Base-by-base conservation (phyloP, 1,140 invertebrate species). In the Hyles euphorbiae region DNA sequence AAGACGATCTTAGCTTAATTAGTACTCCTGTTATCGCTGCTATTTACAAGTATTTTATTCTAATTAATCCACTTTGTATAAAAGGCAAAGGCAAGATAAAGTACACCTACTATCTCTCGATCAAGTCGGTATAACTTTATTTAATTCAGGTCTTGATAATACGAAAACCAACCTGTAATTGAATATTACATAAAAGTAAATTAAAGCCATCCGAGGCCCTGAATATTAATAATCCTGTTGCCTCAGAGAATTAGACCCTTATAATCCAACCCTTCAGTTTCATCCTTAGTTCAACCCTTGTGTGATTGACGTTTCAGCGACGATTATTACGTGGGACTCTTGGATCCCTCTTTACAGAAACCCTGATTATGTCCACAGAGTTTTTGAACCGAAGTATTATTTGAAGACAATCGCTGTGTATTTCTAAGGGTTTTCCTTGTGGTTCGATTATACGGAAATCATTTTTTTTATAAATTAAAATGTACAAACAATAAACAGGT, bases 191-290 rank as follows among this genome's bases (percentile, higher is more conserved):
- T 75, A 77, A 79, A 83, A 79, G 78, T 81, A 74, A 75, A 79
- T 79, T 81, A 74, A 72, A 68, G 64, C 60, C 66, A 79, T 76
- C 68, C 71, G 67, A 70, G 70, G 72, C 60, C 57, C 69, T 78
- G 72, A 81, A 81, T 84, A 84, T 83, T 81, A 81, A 82, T 82
- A 82, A 82, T 78, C 72, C 71, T 70, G 69, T 79, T 76, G 74
- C 71, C 63, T 65, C 58, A 58, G 68, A 72, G 76, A 78, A 76
- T 82, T 73, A 76, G 74, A 83, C 82, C 82, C 78, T 83, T 78
- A 85, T 85, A 85, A 84, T 84, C 79, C 80, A 76, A 81, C 82
- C 79, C 82, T 81, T 80, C 76, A 77, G 78, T 78, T 74, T 81
- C 73, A 81, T 82, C 78, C 75, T 72, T 70, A 70, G 70, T 64